Evolutionary conservation across 2,113 vertebrate species (phyloP).

Genomic region (Chloropsis cyanopogon): DNA sequence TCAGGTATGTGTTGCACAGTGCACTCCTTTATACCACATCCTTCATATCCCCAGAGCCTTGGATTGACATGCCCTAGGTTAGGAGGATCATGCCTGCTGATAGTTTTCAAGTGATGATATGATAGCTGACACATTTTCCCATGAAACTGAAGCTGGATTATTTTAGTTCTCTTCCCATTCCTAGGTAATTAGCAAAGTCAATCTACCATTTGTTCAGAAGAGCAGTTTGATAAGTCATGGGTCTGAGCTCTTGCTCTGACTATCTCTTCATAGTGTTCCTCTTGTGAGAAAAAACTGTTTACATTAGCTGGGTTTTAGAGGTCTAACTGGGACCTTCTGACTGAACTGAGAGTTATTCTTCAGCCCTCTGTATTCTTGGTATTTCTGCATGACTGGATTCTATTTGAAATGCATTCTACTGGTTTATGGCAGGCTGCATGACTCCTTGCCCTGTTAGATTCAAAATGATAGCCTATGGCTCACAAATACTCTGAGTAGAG

Average conservation of each 20-base stretch:
- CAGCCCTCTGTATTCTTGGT: not conserved
- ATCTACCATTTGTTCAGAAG: not conserved
- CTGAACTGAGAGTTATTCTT: not conserved
- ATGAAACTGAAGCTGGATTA: not conserved
- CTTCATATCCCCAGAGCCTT: not conserved
- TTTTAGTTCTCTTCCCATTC: not conserved
- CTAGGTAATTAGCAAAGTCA: not conserved
- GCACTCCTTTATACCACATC: not conserved
- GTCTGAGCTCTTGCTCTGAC: not conserved
- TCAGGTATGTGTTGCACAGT: not conserved
- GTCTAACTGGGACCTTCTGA: not conserved
- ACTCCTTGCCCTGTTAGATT: not conserved
- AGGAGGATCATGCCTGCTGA: not conserved
- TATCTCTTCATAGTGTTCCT: not conserved
- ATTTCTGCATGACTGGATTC: not conserved
- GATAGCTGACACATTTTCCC: not conserved
- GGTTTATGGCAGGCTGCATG: not conserved
- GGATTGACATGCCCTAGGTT: not conserved
- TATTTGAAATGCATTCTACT: not conserved
- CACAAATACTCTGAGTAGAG: not conserved
- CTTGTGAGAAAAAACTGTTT: not conserved
- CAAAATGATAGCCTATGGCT: not conserved
- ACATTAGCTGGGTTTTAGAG: not conserved
- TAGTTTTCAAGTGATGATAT: not conserved
- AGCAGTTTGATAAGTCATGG: not conserved